Evolutionary conservation across 2,888 invertebrate species (phyloP).

Genomic region (Xiphydria camelus): DNA sequence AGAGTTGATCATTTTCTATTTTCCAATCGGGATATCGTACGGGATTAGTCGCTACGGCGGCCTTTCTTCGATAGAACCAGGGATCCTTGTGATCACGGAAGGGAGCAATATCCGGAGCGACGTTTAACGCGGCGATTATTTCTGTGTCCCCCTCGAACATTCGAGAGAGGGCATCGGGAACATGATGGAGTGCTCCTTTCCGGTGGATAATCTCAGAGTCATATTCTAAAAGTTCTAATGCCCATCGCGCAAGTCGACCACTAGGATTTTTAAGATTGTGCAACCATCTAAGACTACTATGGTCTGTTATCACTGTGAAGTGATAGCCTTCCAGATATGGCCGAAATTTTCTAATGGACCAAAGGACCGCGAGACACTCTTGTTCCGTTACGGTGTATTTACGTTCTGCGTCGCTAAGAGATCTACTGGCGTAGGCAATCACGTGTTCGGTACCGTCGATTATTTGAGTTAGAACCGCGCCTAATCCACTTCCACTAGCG

Average conservation of each 20-base stretch:
- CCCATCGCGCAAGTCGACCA: conserved; percentile 14
- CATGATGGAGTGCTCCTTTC: neutral
- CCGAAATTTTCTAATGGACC: conserved; percentile 27
- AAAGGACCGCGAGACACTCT: conserved; percentile 32
- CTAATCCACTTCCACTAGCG: conserved; percentile 21
- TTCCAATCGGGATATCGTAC: neutral
- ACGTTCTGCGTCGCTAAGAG: conserved; percentile 9
- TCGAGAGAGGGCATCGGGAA: neutral
- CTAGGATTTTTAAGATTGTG: conserved; percentile 25
- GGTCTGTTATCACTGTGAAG: conserved; percentile 35
- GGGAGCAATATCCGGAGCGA: no score
- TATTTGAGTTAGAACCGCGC: conserved; percentile 16
- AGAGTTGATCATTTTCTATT: neutral
- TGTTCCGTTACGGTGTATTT: conserved; percentile 24
- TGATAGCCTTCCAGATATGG: conserved; percentile 29
- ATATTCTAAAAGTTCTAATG: neutral
- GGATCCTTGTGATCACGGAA: neutral
- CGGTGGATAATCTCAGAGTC: neutral
- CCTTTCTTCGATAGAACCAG: neutral
- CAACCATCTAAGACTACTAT: conserved; percentile 29
- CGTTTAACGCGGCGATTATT: neutral
- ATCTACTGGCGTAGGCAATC: conserved; percentile 22
- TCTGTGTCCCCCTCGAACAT: neutral
- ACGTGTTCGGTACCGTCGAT: conserved; percentile 16
- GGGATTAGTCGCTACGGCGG: neutral